Evolutionary conservation across 2,797 vertebrate species (phyloP), one percentile per base, ranked within the genome.

Genomic region (Rachycentron canadum): DNA sequence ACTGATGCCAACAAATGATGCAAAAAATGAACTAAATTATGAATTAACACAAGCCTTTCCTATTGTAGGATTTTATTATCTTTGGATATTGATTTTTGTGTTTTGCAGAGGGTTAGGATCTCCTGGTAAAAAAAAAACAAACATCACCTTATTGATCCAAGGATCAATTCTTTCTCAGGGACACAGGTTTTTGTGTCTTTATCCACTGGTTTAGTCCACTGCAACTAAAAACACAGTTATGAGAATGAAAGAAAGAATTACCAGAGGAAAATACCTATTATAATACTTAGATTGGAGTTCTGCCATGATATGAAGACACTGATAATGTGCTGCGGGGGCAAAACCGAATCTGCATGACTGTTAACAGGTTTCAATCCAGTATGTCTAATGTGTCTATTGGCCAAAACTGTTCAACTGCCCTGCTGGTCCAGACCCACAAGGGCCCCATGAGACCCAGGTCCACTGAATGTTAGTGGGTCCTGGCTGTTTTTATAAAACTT

Each of bases 101-200:
- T 38, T 64, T 56, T n/a, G 16, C 2, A 17, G 11, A 32, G n/a
- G 3, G 12, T 52, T 52, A 52, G 52, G 26, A 60, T 38, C 25
- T 40, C 36, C 41, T 16, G 32, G 17, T 16, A 49, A n/a, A 3
- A 11, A 4, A 17, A 16, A 7, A 3, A 11, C 7, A 17, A 16
- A 7, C 30, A 11, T 67, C 38, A 43, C 25, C 17, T 53, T 53
- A 73, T 43, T 38, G 69, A 63, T 49, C 52, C 7, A 25, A 68
- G 14, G 45, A 69, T 49, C 52, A 40, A 59, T 73, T 53, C 0
- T 81, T 40, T 52, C 43, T 26, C 7, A 1, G 69, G n/a, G 36
- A 57, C 30, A 53, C 32, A 32, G 10, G 58, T 28, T 38, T 52
- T 28, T 19, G 19, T 66, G 25, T 28, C 2, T 57, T 40, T 70